A percentile compares a stretch with the other conserved stretches of the same genome.
phyloP scores from a whole-genome alignment of 37 sponge, comb jelly and placozoan species.

The Bolinopsis microptera region DNA sequence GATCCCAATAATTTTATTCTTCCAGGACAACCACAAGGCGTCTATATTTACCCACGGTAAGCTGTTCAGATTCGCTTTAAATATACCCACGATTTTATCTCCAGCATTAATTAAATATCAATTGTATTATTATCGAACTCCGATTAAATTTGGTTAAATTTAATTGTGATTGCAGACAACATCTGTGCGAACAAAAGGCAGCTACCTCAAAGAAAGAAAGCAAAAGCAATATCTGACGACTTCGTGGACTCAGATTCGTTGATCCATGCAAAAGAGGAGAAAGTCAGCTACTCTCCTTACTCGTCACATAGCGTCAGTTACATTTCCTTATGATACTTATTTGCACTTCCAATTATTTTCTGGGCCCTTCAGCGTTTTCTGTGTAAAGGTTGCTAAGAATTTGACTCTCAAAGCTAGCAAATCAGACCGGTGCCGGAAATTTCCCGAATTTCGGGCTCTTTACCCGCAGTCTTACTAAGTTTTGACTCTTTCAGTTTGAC shows the following conservation, averaged over 20 bases:
- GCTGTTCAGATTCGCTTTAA: background rate
- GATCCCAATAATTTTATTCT: no score
- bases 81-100: no score
- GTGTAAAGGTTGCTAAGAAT: no score
- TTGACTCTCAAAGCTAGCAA: no score
- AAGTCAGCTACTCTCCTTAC: constrained; percentile 43
- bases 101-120: background rate
- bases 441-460: no score
- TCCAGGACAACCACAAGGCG: constrained; percentile 20
- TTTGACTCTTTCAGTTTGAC: constrained; percentile 36
- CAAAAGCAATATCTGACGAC: constrained; percentile 6
- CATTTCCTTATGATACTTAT: background rate
- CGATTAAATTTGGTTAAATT: background rate
- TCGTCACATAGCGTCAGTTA: background rate
- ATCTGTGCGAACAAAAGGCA: constrained; percentile 3
- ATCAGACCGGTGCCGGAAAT: no score
- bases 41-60: background rate
- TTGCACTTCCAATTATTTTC: no score
- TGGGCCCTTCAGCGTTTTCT: no score
- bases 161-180: background rate
- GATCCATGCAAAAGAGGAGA: constrained; percentile 8
- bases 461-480: no score
- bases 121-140: background rate
- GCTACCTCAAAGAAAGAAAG: constrained; percentile 35
- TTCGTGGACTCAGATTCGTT: constrained; percentile 46